phyloP scores from a whole-genome alignment of 2,797 vertebrate species.

The Delichon dasypus region DNA sequence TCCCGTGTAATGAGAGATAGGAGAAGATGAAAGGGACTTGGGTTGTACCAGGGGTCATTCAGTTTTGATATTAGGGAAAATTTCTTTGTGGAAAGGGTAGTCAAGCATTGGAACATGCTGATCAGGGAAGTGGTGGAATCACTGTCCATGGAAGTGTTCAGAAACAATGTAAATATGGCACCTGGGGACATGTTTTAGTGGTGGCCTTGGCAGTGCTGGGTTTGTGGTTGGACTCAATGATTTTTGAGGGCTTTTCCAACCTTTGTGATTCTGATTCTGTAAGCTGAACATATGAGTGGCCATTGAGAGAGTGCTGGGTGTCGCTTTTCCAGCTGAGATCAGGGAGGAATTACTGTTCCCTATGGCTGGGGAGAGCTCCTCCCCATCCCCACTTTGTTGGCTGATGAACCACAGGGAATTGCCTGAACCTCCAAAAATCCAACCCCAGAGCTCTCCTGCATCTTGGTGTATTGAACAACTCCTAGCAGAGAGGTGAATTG shows the following conservation, averaged over 20 bases:
- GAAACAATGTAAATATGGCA: background rate
- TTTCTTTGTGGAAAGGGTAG: accelerated
- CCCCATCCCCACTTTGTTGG: accelerated
- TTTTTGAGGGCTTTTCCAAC: accelerated
- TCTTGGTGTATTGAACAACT: accelerated
- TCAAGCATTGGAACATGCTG: accelerated
- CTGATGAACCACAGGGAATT: background rate
- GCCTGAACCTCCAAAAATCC: background rate
- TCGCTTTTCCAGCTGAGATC: background rate
- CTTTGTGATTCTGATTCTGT: background rate
- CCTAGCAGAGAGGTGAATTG: background rate
- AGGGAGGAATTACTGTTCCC: background rate
- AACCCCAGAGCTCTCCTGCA: background rate
- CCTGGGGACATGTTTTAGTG: background rate
- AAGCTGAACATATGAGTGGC: accelerated
- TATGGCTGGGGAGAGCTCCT: background rate
- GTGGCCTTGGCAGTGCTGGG: background rate
- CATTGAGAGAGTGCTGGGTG: accelerated
- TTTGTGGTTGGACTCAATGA: background rate
- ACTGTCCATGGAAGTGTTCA: background rate
- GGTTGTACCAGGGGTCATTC: background rate
- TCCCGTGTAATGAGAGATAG: background rate
- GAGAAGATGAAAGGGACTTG: background rate
- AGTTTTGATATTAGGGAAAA: background rate
- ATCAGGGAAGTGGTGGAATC: background rate